Evolutionary conservation across 2,888 invertebrate genomes (phyloP), one percentile per base, ranked within the genome.

Genomic region (Xestoiulus laeticollis): DNA sequence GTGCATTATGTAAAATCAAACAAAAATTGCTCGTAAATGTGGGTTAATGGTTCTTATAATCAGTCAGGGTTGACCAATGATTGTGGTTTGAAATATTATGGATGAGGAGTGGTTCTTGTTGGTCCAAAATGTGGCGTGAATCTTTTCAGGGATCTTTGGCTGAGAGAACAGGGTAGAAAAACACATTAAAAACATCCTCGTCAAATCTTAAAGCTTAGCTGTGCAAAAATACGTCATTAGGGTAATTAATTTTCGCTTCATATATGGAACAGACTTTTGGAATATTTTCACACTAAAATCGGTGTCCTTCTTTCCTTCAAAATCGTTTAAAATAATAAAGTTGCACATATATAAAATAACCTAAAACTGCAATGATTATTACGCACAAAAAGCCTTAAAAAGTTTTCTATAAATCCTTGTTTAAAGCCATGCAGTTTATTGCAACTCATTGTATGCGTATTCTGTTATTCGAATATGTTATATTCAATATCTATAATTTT

Each of bases 241-340:
- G 59, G 22, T 22, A 22, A 44, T 19, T 59, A 44, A 59, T 59
- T 59, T 59, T n/a, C 19, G 19, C 4, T 6, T 5, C 5, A 59
- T 22, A 68, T n/a, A 22, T 26, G 26, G 26, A 22, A 26, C 26
- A 78, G 78, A 78, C 78, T 78, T 78, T 78, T 78, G 78, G 78
- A 78, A 78, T 78, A 78, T 78, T 78, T 78, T 78, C 30, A 78
- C 14, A 30, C 30, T 30, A 26, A 14, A 78, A 78, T 78, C 78
- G 16, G 78, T 78, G 78, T 12, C 78, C 78, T 78, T 30, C 26
- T n/a, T 30, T 14, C 10, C 30, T 26, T 78, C 8, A 19, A 59
- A 59, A 59, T 2, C 8, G 22, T n/a, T 53, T 22, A 22, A 59
- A n/a, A 5, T n/a, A 53, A 48, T 48, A 16, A 4, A 48, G 16